phyloP scores from a whole-genome alignment of 2,113 vertebrate genomes.

The Propithecus coquereli region DNA sequence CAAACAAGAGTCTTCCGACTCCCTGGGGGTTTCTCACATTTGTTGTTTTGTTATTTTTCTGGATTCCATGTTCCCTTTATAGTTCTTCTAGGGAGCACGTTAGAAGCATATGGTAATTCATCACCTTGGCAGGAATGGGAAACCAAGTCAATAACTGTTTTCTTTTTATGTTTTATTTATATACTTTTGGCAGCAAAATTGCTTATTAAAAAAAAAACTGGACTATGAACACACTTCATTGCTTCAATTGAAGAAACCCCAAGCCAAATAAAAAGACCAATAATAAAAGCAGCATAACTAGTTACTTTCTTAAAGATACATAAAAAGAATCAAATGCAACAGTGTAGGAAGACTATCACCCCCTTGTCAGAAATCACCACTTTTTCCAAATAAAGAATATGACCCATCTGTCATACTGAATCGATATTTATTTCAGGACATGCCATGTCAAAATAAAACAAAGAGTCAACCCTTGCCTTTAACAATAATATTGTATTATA shows the following conservation, averaged over 20 bases:
- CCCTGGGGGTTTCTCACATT: not conserved
- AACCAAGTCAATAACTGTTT: constrained; percentile 56
- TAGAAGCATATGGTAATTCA: constrained; percentile 20
- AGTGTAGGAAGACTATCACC: constrained; percentile 72
- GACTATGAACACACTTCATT: constrained; percentile 22
- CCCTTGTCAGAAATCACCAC: constrained; percentile 59
- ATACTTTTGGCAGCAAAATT: constrained; percentile 67
- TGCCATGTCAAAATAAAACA: constrained; percentile 83
- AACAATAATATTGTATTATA: constrained; percentile 82
- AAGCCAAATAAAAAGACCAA: constrained; percentile 54
- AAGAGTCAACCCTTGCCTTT: constrained; percentile 78
- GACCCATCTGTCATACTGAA: constrained; percentile 81
- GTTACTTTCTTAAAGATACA: constrained; percentile 58
- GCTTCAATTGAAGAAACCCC: constrained; percentile 63
- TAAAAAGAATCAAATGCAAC: constrained; percentile 55
- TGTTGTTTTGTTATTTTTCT: constrained; percentile 4
- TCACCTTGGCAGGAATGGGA: constrained; percentile 51
- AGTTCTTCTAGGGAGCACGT: not conserved
- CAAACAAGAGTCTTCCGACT: not conserved
- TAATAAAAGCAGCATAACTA: constrained; percentile 67
- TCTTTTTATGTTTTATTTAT: constrained; percentile 70
- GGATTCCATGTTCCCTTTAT: not conserved
- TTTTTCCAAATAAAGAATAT: constrained; percentile 79
- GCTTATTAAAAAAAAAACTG: constrained; percentile 60
- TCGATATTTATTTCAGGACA: constrained; percentile 86